phyloP scores from a whole-genome alignment of 1,140 invertebrate genomes.

The Heliothis virescens region DNA sequence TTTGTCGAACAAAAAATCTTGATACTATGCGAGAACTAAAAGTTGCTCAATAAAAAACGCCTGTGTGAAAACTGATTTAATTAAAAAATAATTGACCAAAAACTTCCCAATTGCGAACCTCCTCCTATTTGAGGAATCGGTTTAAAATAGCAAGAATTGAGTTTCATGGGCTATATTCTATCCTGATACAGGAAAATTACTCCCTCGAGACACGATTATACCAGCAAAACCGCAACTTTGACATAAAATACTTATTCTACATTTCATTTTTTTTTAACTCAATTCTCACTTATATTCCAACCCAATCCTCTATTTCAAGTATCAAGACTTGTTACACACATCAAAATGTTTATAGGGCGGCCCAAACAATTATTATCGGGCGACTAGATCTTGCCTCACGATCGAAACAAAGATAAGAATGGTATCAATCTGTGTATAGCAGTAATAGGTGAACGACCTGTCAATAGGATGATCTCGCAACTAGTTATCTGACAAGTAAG shows the following conservation, averaged over 20 bases:
- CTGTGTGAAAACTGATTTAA: too few species aligned
- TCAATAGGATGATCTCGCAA: background rate
- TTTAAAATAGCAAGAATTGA: too few species aligned
- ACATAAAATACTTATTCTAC: background rate
- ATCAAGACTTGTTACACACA: background rate
- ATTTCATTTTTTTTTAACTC: background rate
- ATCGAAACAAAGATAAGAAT: conserved; percentile 29
- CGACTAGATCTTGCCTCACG: conserved; percentile 17
- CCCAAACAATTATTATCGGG: conserved; percentile 19
- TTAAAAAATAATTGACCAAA: too few species aligned
- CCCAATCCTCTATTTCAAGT: background rate
- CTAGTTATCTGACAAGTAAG: background rate
- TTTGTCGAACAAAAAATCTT: background rate
- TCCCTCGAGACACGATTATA: too few species aligned
- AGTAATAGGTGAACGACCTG: conserved; percentile 14
- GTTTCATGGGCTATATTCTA: too few species aligned
- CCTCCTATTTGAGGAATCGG: too few species aligned
- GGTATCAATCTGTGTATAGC: background rate
- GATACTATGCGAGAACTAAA: background rate
- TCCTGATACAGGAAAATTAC: too few species aligned
- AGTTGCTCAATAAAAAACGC: background rate
- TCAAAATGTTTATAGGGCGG: background rate
- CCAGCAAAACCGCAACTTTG: too few species aligned
- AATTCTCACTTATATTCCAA: too few species aligned
- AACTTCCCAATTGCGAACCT: too few species aligned